Evolutionary conservation across 2,113 vertebrate genomes (phyloP), one percentile per base, ranked within the genome.

Genomic region (Pleuronectes platessa): DNA sequence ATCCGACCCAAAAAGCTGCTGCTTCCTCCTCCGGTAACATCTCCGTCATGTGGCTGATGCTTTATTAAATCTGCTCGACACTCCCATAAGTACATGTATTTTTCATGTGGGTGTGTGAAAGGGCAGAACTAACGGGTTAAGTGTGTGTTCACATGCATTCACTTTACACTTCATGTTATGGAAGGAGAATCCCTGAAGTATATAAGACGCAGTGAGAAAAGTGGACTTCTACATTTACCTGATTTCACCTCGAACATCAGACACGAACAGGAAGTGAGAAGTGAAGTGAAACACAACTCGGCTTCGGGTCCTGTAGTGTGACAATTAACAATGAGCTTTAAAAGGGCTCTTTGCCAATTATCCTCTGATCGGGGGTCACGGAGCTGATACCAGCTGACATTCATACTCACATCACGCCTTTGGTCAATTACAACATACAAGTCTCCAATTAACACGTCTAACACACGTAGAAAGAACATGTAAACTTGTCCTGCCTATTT

Each of bases 111-210:
- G n/a, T 26, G 63, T 74, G 37, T 27, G 81, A 74, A 65, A 42
- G 74, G 9, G 60, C 54, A 63, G 69, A 68, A 78, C 59, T 65
- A 81, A 71, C 47, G 0, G 21, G 15, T 15, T 66, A 15, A 74
- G 65, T 71, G 76, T 65, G 54, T 12, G 4, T 26, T 74, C 59
- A 47, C 60, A 68, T 45, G 24, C 40, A 2, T 63, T 54, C 13
- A 1, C 42, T 10, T 51, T 23, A 31, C 11, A 14, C 60, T 24
- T 3, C 42, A 27, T 21, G 61, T 55, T 8, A n/a, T 20, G 45
- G 40, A 23, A 8, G n/a, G 40, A 58, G 58, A 73, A 31, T 17
- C 17, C 31, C 24, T 58, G 3, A 71, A 70, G 47, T 71, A 74
- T 56, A 37, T 40, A 40, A 27, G 21, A n/a, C 3, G 13, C 3